Base-by-base conservation (phyloP, 2,888 invertebrate genomes). In the Spisula solida region DNA sequence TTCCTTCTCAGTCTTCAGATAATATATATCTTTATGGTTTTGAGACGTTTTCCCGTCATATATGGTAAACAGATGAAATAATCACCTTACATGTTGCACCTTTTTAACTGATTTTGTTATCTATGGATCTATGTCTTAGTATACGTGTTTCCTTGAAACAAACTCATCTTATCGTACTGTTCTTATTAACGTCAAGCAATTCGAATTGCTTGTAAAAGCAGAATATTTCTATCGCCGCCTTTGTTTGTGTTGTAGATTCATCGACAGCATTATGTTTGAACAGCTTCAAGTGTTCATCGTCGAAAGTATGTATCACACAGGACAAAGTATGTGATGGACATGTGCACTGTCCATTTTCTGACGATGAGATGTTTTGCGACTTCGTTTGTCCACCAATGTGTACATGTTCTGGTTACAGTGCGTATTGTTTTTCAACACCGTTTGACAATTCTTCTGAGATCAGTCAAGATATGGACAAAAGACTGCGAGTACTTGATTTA, bases 291-390 rank as follows among this genome's bases (percentile, higher is more conserved):
- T 83, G 83, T 75, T 41, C 75, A 47, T 47, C 83, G 1, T 75
- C 75, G 41, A 51, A 48, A 31, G 48, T 48, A 51, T 83, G 83
- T 41, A 83, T 83, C 75, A 20, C 75, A 75, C 41, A 55, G 18
- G 66, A 66, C n/a, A 88, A 90, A n/a, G 81, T 93, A 6, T 94
- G 94, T 86, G 92, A 94, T 75, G 91, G 90, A 0, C 51, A 82
- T 14, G 75, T 47, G 12, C 90, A 93, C 8, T 94, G 94, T 88
- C 88, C 88, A 1, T 29, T 75, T 2, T 79, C 85, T 0, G 94
- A 94, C 25, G 94, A 94, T 82, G 94, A 94, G 84, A 55, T 79
- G 29, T 51, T 87, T n/a, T 94, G 94, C 78, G 51, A 88, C 20
- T n/a, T 78, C 14, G 51, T 34, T 0, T 94, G 93, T 82, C 90